Percentiles rank a stretch among this genome's conserved stretches.
Evolutionary conservation across 2,888 invertebrate species (phyloP).

Genomic region (Unio pictorum): DNA sequence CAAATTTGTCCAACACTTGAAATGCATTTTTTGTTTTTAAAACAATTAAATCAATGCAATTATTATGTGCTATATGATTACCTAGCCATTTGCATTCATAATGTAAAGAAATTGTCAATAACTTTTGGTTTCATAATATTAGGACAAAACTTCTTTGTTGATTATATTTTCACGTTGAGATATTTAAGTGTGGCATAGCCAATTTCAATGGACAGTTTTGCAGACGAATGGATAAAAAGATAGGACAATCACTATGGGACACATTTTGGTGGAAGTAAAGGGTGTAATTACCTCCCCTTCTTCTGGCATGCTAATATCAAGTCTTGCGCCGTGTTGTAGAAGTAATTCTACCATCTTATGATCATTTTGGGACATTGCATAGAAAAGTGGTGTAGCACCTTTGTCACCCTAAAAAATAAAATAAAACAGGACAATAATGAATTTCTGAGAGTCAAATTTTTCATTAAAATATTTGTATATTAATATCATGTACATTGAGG

Average conservation of each 20-base stretch:
- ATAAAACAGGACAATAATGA: not conserved
- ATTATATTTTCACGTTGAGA: too few relatives aligned
- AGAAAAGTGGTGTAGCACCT: slow-evolving; percentile 61
- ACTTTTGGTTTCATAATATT: too few relatives aligned
- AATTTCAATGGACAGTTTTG: too few relatives aligned
- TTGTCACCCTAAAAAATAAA: slow-evolving; percentile 51
- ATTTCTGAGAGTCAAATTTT: not conserved
- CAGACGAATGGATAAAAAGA: too few relatives aligned
- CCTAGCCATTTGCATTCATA: too few relatives aligned
- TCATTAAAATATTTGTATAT: not conserved
- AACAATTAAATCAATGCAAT: too few relatives aligned
- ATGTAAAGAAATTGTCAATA: too few relatives aligned
- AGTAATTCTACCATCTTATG: slow-evolving; percentile 52
- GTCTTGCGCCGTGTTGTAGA: slow-evolving; percentile 51
- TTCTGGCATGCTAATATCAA: slow-evolving; percentile 53
- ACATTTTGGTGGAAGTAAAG: not conserved
- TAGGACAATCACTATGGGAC: not conserved
- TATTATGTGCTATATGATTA: too few relatives aligned
- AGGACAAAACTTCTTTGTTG: too few relatives aligned
- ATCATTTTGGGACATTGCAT: slow-evolving; percentile 58
- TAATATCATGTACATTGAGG: not conserved
- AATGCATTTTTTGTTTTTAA: too few relatives aligned
- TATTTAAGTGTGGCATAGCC: too few relatives aligned
- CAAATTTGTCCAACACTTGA: too few relatives aligned
- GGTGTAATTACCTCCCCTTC: slow-evolving; percentile 50